Evolutionary conservation across 1,140 invertebrate species (phyloP), one percentile per base, ranked within the genome.

Genomic region (Pararge aegeria): DNA sequence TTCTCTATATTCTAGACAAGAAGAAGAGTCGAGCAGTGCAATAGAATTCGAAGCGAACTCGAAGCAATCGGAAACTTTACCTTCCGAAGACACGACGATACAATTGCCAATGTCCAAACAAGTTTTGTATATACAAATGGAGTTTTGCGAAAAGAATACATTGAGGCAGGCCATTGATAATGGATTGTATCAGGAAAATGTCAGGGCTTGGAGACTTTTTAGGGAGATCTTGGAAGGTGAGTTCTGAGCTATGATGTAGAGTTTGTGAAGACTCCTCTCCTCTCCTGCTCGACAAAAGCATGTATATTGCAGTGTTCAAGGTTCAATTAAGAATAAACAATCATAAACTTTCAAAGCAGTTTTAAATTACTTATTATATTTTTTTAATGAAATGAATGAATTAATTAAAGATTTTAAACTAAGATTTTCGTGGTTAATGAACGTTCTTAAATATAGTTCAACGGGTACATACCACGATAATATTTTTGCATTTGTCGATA

Each of bases 61-160:
- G 2, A 75, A 70, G 21, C 69, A 77, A 52, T 78, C 78, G 0
- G 59, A 73, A n/a, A 75, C 77, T 0, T 53, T 73, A 57, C 65
- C 82, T 0, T 79, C 85, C 0, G 80, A 85, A 21, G 70, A 73
- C 5, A 59, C 64, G 1, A 69, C 38, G 12, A 56, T 68, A 60
- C 16, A 55, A 5, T 67, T 75, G 3, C 57, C 60, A 1, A 44
- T 53, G 5, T 30, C 82, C 13, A 75, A 78, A 15, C 95, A 96
- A 79, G 95, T 94, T 61, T 94, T 98, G 88, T 98, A 97, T 75
- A 98, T 98, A 70, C 97, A 97, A 82, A 97, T 96, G 96, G 96
- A 97, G 89, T 97, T 96, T 84, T 97, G 95, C 82, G 96, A 97
- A 74, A 97, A 96, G 77, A 96, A 95, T 68, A 97, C 96, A 0